Evolutionary conservation across 2,888 invertebrate species (phyloP).

Genomic region (Tuta absoluta): DNA sequence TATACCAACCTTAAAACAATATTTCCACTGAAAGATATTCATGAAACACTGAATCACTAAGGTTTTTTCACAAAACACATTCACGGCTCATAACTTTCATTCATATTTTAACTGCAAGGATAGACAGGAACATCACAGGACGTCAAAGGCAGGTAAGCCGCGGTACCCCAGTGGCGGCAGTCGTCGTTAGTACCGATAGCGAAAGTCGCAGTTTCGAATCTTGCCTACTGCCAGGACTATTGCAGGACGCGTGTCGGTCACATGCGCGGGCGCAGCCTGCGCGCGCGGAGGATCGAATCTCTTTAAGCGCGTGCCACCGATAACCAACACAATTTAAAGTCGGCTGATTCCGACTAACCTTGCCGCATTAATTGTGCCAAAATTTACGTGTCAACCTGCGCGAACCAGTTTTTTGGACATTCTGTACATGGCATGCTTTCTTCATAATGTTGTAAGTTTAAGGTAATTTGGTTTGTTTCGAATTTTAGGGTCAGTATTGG

Average conservation of each 20-base stretch:
- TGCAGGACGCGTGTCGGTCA: slow-evolving; percentile 1
- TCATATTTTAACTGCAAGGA: not conserved
- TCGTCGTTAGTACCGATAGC: no score
- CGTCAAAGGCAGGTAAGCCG: no score
- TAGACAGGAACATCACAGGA: slow-evolving; percentile 5
- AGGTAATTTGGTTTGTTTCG: not conserved
- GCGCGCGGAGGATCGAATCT: slow-evolving; percentile 42
- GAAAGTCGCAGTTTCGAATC: no score
- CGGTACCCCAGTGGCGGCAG: no score
- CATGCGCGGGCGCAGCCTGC: slow-evolving; percentile 34
- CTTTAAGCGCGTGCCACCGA: slow-evolving; percentile 52
- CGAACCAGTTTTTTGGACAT: not conserved
- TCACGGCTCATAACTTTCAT: not conserved
- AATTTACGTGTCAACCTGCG: slow-evolving; percentile 18
- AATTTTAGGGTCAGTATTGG: not conserved
- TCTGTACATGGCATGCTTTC: not conserved
- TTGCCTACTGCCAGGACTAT: not conserved
- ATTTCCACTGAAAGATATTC: not conserved
- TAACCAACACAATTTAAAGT: slow-evolving; percentile 53
- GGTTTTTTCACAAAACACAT: slow-evolving; percentile 3
- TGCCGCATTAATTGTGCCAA: slow-evolving; percentile 33
- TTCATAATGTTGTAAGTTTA: not conserved
- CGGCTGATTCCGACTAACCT: slow-evolving; percentile 47
- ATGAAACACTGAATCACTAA: not conserved
- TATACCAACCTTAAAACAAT: not conserved